A percentile compares a stretch with the other conserved stretches of the same genome.
Evolutionary conservation across 2,113 vertebrate genomes (phyloP).

Genomic region (Parotia lawesii): DNA sequence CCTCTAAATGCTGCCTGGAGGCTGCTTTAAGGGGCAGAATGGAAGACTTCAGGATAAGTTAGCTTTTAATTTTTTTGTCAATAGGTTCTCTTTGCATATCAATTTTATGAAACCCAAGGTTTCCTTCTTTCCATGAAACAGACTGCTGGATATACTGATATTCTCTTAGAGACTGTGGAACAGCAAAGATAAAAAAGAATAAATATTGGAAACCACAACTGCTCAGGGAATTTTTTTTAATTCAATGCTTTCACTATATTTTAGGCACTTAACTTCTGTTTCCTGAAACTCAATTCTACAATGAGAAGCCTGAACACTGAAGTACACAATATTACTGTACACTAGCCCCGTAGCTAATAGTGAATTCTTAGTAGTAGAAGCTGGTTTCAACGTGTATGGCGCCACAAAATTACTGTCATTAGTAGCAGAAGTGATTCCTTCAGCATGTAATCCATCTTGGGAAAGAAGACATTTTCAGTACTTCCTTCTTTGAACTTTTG

Average conservation of each 20-base stretch:
- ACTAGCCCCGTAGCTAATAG: neutral
- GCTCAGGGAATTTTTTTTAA: neutral
- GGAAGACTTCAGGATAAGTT: neutral
- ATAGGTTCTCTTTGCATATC: neutral
- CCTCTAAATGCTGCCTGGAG: neutral
- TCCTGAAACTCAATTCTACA: neutral
- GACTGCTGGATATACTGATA: neutral
- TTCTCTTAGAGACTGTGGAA: neutral
- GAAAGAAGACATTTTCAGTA: neutral
- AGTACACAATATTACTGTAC: neutral
- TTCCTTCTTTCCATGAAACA: neutral
- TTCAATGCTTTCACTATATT: neutral
- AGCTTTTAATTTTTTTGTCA: neutral
- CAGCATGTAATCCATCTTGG: rapidly evolving
- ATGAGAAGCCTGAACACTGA: neutral
- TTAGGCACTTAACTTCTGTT: neutral
- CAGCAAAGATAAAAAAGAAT: neutral
- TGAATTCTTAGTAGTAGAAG: neutral
- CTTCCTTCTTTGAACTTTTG: neutral
- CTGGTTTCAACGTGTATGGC: neutral
- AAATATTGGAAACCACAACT: neutral
- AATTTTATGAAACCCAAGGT: neutral
- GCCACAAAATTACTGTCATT: neutral
- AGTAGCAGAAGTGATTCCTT: neutral
- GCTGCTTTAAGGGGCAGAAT: neutral